Evolutionary conservation across 2,888 invertebrate genomes (phyloP).

Genomic region (Microplitis deprimator): DNA sequence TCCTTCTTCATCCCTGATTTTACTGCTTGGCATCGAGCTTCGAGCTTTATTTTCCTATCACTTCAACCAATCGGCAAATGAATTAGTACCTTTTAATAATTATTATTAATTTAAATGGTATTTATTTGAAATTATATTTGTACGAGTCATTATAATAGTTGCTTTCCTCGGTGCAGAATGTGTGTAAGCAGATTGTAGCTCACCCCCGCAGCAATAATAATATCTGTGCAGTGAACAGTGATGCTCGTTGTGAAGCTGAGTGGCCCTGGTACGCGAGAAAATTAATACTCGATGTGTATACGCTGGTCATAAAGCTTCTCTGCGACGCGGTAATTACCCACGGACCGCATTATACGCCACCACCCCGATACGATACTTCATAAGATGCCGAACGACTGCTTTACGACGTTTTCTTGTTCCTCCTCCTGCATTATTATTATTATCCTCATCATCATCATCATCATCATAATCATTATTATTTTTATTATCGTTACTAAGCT

Average conservation of each 20-base stretch:
- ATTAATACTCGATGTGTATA: constrained; percentile 65
- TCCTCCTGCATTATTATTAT: constrained; percentile 10
- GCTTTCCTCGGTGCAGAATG: not conserved
- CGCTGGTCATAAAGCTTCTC: constrained; percentile 66
- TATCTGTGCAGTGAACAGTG: not conserved
- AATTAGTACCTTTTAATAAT: not conserved
- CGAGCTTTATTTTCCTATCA: too few species aligned
- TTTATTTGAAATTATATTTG: not conserved
- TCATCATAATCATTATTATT: not conserved
- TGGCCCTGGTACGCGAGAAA: constrained; percentile 59
- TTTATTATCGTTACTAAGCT: not conserved
- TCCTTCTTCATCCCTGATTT: too few species aligned
- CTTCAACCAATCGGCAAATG: not conserved
- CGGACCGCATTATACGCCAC: constrained; percentile 57
- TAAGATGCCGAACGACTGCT: constrained; percentile 48
- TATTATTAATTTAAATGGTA: not conserved
- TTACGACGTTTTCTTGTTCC: constrained; percentile 31
- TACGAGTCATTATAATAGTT: not conserved
- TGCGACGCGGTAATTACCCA: constrained; percentile 67
- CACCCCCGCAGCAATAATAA: constrained; percentile 17
- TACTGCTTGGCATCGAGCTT: too few species aligned
- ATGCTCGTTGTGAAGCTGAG: constrained; percentile 15
- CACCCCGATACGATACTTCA: constrained; percentile 47
- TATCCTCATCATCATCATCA: not conserved
- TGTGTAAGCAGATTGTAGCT: not conserved